Conservation (phyloP, 2,113 vertebrate species). For the Lasiurus cinereus region DNA sequence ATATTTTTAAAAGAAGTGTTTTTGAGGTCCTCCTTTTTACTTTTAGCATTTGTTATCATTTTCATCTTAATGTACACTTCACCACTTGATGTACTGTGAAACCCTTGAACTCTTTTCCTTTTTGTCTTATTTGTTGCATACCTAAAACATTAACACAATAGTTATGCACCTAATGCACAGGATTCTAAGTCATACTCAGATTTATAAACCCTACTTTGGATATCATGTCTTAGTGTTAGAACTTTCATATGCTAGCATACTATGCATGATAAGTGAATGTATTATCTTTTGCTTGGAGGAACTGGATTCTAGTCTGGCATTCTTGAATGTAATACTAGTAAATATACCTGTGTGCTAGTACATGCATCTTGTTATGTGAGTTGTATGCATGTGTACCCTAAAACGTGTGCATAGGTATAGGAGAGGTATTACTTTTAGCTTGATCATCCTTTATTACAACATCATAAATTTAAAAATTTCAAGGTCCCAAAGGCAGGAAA, state of each 20-base stretch:
- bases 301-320: not conserved
- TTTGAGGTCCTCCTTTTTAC: not conserved
- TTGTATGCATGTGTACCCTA: not conserved
- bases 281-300: not conserved
- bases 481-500: constrained; percentile 49
- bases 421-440: not conserved
- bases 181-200: not conserved
- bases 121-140: not conserved
- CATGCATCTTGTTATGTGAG: not conserved
- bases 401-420: not conserved
- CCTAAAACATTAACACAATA: not conserved
- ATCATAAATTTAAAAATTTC: constrained; percentile 36
- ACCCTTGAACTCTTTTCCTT: not conserved
- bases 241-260: not conserved
- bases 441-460: not conserved
- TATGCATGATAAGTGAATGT: not conserved
- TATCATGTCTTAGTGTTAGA: not conserved
- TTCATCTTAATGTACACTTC: not conserved
- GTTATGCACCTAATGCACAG: not conserved
- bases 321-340: not conserved
- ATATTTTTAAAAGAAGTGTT: not conserved
- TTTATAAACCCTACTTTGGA: not conserved
- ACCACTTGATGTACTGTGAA: not conserved
- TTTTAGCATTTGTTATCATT: not conserved
- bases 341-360: not conserved